phyloP scores from a whole-genome alignment of 2,113 vertebrate genomes.

The Mesembrinibis cayennensis region DNA sequence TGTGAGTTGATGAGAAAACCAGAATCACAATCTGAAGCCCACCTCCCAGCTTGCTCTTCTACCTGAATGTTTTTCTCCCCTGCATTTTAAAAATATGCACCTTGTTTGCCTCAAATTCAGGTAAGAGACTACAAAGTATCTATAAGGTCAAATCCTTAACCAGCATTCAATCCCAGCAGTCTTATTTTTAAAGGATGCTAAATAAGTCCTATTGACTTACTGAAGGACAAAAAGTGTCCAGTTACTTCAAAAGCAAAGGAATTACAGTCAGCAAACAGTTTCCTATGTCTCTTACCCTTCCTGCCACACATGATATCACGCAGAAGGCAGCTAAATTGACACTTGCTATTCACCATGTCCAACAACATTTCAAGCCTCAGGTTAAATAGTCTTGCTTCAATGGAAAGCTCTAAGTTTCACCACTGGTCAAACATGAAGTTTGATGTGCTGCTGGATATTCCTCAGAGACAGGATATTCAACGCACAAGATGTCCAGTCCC shows the following conservation, averaged over 20 bases:
- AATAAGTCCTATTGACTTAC: not conserved
- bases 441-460: not conserved
- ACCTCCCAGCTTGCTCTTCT: not conserved
- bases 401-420: not conserved
- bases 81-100: not conserved
- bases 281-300: slow-evolving; percentile 33
- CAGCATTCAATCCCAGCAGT: not conserved
- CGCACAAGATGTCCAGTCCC: not conserved
- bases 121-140: not conserved
- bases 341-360: not conserved
- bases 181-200: not conserved
- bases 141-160: not conserved
- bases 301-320: not conserved
- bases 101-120: not conserved
- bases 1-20: not conserved
- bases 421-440: not conserved
- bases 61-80: not conserved
- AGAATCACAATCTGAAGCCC: not conserved
- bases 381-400: not conserved
- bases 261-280: not conserved
- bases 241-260: not conserved
- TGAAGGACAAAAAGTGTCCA: not conserved
- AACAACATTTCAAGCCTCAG: not conserved
- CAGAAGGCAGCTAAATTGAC: not conserved
- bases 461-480: not conserved